Conservation (phyloP, 2,888 invertebrate genomes). For the Dryocosmus kuriphilus region DNA sequence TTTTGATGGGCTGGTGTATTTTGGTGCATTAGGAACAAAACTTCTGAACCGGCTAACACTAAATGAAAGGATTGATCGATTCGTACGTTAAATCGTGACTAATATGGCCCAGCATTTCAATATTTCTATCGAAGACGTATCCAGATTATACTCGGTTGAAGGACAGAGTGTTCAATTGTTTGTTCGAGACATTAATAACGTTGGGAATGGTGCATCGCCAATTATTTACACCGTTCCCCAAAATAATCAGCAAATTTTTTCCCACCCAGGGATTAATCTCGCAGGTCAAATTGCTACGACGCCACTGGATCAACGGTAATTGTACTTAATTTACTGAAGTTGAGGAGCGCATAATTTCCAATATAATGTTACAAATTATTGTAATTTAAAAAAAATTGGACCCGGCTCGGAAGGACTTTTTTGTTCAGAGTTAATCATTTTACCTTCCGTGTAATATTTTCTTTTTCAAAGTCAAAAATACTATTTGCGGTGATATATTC, state of each 20-base stretch:
- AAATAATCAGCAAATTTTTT: conserved; percentile 67
- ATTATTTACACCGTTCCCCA: conserved; percentile 69
- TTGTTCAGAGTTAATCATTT: too few species aligned
- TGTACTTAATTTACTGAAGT: conserved; percentile 37
- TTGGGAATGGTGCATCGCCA: conserved; percentile 67
- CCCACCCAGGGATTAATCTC: conserved; percentile 69
- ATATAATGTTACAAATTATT: background rate
- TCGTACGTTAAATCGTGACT: conserved; percentile 62
- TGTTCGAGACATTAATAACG: conserved; percentile 71
- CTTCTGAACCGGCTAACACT: conserved; percentile 55
- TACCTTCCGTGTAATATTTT: too few species aligned
- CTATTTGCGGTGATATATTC: too few species aligned
- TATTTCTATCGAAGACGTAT: conserved; percentile 71
- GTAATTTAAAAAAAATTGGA: too few species aligned
- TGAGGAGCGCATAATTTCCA: conserved; percentile 28
- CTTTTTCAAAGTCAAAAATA: too few species aligned
- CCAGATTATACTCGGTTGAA: conserved; percentile 69
- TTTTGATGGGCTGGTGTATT: conserved; percentile 67
- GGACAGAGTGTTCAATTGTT: conserved; percentile 73
- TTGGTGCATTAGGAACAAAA: conserved; percentile 57
- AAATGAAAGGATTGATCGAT: conserved; percentile 57
- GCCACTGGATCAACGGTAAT: conserved; percentile 74
- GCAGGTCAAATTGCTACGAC: conserved; percentile 67
- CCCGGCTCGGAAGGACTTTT: too few species aligned
- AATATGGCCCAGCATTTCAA: conserved; percentile 76